Evolutionary conservation across 2,113 vertebrate genomes (phyloP), one percentile per base, ranked within the genome.

Genomic region (Phasianus colchicus): DNA sequence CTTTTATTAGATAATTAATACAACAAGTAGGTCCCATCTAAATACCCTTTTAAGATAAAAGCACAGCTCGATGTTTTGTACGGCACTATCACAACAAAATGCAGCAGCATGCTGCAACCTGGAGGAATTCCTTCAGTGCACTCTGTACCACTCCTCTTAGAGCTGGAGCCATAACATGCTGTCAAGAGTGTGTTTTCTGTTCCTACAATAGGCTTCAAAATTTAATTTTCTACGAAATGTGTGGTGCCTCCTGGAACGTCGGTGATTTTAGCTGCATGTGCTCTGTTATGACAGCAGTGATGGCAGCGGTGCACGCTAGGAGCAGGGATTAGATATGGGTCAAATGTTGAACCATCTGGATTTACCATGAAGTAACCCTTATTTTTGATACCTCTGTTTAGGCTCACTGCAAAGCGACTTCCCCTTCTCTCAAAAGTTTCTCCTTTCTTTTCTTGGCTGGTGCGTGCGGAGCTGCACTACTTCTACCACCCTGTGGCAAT

Each of bases 401-500:
- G 86, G 38, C 69, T 60, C 47, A 91, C 54, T 32, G 72, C 42
- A 38, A 72, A 94, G 92, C 32, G 50, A 66, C 64, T 90, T 71
- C 66, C 76, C 45, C 77, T 72, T 69, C 83, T 80, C 57, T 40
- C 90, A 36, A 45, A 87, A 94, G 42, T 92, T 96, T 92, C 21
- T 36, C 30, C 50, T 55, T 58, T 65, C 27, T 81, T 90, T 42
- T 0, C 69, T 5, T 71, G 48, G 93, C 34, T 34, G 83, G 84
- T 2, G 91, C 29, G 73, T 4, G 78, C 6, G 88, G 80, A 93
- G 16, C 94, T 70, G 96, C 97, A 96, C 83, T 94, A 58, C 97
- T 98, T 86, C 97, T 97, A 98, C 98, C 98, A 97, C 98, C 98
- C 98, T 98, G 98, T 98, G 98, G 98, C 95, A 97, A 96, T 94